Conservation (phyloP, 2,113 vertebrate genomes). For the Globicephala melas region DNA sequence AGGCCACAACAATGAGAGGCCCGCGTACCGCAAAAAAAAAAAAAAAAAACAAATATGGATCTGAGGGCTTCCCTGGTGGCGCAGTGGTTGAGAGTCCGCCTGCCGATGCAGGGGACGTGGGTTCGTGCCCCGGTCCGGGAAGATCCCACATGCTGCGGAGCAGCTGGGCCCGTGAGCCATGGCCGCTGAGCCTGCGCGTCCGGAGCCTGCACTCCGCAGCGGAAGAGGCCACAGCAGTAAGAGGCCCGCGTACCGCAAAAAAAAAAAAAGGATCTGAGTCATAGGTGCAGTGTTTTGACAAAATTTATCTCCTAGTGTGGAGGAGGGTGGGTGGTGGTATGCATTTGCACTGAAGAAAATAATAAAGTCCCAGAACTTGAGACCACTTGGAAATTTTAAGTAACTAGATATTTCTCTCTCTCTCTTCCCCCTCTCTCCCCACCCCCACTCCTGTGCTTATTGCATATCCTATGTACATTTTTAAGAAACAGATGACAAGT, state of each 20-base stretch:
- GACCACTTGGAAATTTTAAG: background rate
- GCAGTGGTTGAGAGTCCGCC: too few species aligned
- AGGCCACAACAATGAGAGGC: too few species aligned
- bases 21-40: too few species aligned
- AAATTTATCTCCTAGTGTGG: background rate
- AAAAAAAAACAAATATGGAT: background rate
- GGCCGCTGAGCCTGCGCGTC: too few species aligned
- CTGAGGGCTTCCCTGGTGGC: background rate
- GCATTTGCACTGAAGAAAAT: background rate
- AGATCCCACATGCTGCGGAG: too few species aligned
- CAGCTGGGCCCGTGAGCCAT: too few species aligned
- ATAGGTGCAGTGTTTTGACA: background rate
- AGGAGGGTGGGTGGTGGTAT: background rate
- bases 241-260: too few species aligned
- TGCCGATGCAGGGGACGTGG: too few species aligned
- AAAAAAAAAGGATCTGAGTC: background rate
- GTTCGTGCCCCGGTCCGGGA: too few species aligned
- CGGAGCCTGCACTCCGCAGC: too few species aligned
- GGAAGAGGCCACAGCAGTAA: too few species aligned
- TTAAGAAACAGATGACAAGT: slow-evolving; percentile 5
- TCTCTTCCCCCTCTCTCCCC: background rate
- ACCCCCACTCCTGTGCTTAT: background rate
- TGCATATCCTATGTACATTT: background rate
- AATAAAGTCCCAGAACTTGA: background rate
- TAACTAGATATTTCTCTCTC: background rate